Evolutionary conservation across 2,113 vertebrate genomes (phyloP).

Genomic region (Prochilodus magdalenae): DNA sequence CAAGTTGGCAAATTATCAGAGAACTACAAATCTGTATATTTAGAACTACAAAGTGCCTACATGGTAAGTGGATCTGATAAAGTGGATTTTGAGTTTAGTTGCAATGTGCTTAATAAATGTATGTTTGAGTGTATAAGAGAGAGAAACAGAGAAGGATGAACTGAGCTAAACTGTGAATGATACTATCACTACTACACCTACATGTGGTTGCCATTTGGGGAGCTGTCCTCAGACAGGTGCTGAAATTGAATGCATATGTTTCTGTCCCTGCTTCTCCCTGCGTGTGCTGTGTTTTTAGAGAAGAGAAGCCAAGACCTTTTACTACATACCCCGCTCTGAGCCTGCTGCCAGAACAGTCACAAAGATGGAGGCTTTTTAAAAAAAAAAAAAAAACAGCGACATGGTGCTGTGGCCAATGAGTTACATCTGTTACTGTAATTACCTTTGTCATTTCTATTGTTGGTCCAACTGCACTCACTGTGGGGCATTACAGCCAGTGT

Average conservation of each 20-base stretch:
- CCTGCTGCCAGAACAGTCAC: conserved; percentile 56
- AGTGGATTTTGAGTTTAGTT: neutral
- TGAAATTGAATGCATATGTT: conserved; percentile 60
- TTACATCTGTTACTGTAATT: conserved; percentile 57
- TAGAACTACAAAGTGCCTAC: too few relatives aligned
- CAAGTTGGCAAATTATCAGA: too few relatives aligned
- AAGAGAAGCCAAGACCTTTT: neutral
- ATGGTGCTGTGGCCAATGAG: conserved; percentile 73
- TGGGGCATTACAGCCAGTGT: conserved; percentile 11
- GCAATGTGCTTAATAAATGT: too few relatives aligned
- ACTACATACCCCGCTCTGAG: conserved; percentile 46
- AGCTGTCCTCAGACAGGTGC: conserved; percentile 52
- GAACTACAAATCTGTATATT: too few relatives aligned
- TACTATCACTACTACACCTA: neutral
- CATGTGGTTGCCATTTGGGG: conserved; percentile 42
- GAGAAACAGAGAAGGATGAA: neutral
- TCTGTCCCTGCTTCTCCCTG: conserved; percentile 43
- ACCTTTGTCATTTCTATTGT: conserved; percentile 5
- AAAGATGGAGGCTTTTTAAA: conserved; percentile 74
- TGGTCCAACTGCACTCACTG: neutral
- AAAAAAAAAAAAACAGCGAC: conserved; percentile 60
- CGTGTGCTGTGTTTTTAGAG: neutral
- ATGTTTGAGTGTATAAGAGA: neutral
- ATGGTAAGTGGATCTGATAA: too few relatives aligned
- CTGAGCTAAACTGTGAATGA: conserved; percentile 12